Evolutionary conservation across 1,140 invertebrate genomes (phyloP).

Genomic region (Dufourea novaeangliae): DNA sequence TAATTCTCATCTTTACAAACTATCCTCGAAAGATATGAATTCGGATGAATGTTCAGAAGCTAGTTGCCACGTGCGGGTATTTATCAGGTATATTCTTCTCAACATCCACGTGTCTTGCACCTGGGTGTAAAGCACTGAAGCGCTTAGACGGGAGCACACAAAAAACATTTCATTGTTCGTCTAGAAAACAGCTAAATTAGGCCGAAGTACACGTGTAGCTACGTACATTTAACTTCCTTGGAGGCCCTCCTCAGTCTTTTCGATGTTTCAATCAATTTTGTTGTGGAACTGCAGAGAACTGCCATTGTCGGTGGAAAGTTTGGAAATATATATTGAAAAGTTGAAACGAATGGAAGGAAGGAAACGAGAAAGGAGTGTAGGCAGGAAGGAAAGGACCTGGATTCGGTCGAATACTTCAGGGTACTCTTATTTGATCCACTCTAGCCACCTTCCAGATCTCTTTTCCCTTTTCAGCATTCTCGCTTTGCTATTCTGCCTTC

Average conservation of each 20-base stretch:
- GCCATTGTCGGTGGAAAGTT: conserved; percentile 76
- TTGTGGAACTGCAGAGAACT: conserved; percentile 76
- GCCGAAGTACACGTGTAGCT: conserved; percentile 10
- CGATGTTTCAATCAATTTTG: conserved; percentile 74
- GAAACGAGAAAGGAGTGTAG: conserved; percentile 1
- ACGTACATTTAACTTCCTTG: conserved; percentile 23
- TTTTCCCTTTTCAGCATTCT: background rate
- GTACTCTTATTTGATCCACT: conserved; percentile 54
- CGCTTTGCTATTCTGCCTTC: conserved; percentile 4
- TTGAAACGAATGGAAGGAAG: conserved; percentile 58
- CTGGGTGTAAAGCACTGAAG: no score
- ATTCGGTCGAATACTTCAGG: conserved; percentile 58
- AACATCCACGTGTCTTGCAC: no score
- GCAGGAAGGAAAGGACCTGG: conserved; percentile 27
- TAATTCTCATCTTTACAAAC: no score
- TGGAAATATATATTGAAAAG: conserved; percentile 79
- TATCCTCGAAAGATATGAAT: no score
- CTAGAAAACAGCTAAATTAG: conserved; percentile 2
- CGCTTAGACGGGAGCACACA: background rate
- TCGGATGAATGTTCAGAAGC: no score
- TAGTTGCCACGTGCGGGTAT: no score
- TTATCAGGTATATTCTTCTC: no score
- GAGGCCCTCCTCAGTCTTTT: conserved; percentile 45
- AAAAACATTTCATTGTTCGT: background rate
- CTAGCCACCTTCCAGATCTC: conserved; percentile 16